phyloP scores from a whole-genome alignment of 1,140 invertebrate species.

The Aethina tumida region DNA sequence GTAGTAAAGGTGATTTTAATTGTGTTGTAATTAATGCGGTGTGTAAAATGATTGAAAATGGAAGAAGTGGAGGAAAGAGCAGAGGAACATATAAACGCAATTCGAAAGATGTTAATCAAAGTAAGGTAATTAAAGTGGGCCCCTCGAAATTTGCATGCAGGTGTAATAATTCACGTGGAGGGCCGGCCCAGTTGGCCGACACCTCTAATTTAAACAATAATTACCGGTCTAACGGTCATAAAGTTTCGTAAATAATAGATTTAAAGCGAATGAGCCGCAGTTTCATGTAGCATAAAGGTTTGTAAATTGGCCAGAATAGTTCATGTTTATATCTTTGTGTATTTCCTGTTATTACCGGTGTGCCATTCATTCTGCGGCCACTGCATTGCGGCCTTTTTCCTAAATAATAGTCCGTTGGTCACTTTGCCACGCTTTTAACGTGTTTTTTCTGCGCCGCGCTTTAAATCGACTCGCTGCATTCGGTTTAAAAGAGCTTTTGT shows the following conservation, averaged over 20 bases:
- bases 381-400: conserved; percentile 12
- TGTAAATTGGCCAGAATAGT: conserved; percentile 10
- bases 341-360: conserved; percentile 11
- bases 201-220: conserved; percentile 15
- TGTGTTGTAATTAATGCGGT: no score
- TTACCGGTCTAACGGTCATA: conserved; percentile 11
- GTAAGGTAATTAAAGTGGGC: no score
- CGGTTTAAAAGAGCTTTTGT: no score
- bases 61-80: no score
- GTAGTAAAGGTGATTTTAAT: no score
- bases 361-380: neutral
- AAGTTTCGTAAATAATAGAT: conserved; percentile 13
- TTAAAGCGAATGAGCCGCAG: conserved; percentile 8
- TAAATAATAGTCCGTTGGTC: conserved; percentile 1
- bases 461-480: no score
- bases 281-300: conserved; percentile 14
- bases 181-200: conserved; percentile 11
- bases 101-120: no score
- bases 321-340: conserved; percentile 14
- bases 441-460: no score
- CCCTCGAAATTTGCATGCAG: conserved; percentile 15
- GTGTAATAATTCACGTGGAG: conserved; percentile 13
- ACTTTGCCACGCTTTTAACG: neutral
- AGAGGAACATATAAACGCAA: no score
- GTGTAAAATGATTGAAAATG: no score